These are phyloP conservation scores for Rousettus madagascariensis DNA, from an alignment of 2,797 vertebrate genomes.

Conservation along the genomic window DNA sequence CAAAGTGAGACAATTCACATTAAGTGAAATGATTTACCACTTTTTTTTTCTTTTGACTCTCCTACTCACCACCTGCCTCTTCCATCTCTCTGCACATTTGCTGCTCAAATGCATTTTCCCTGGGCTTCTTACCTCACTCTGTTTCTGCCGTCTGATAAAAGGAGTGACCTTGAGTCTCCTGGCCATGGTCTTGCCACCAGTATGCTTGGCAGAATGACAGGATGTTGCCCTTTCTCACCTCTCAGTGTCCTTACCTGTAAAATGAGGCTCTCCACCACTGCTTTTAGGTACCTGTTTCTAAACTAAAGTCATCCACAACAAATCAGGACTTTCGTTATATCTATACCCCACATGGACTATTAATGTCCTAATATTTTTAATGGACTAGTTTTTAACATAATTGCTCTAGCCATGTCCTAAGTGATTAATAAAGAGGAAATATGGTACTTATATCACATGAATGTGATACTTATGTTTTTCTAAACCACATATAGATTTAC, in stretches of 20 bases:
- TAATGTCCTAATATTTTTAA: not conserved
- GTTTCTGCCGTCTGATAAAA: not conserved
- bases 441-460: not conserved
- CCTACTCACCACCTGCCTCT: fast-evolving
- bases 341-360: not conserved
- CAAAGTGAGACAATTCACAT: not conserved
- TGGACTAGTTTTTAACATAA: not conserved
- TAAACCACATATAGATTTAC: not conserved
- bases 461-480: not conserved
- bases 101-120: not conserved
- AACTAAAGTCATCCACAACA: not conserved
- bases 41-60: not conserved
- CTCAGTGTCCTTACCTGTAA: not conserved
- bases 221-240: not conserved
- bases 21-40: not conserved
- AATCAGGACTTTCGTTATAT: not conserved
- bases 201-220: not conserved
- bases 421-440: not conserved
- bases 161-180: not conserved
- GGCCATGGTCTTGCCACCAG: not conserved
- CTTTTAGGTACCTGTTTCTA: not conserved
- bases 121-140: not conserved
- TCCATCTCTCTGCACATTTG: not conserved
- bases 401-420: not conserved
- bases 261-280: fast-evolving